These are phyloP conservation scores for Anhinga rufa DNA, from an alignment of 2,113 vertebrate species.

Conservation along the genomic window DNA sequence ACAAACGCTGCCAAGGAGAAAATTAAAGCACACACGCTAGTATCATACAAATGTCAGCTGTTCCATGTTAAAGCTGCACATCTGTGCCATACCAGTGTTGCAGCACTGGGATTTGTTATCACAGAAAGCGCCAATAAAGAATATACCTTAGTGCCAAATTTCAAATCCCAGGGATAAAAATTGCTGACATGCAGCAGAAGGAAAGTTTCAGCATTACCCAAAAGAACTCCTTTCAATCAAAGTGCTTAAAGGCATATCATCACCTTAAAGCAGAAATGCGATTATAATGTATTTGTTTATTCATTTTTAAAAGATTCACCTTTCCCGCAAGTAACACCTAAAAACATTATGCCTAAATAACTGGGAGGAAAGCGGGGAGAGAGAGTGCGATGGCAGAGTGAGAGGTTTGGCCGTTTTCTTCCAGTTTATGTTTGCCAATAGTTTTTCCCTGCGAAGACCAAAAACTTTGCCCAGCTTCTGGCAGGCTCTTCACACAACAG, in stretches of 20 bases:
- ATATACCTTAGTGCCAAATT: conserved; percentile 69
- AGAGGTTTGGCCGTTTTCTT: background rate
- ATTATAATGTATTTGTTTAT: background rate
- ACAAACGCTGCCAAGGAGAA: background rate
- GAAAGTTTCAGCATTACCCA: conserved; percentile 69
- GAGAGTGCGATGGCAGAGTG: background rate
- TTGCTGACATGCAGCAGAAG: conserved; percentile 54
- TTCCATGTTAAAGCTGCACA: conserved; percentile 46
- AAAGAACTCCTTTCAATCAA: conserved; percentile 60
- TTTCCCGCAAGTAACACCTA: background rate
- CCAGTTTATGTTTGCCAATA: background rate
- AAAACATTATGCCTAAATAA: background rate
- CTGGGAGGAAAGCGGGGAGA: background rate
- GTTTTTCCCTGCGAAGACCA: background rate
- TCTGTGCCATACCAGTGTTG: conserved; percentile 59
- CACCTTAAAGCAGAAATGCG: background rate
- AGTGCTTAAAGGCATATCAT: conserved; percentile 37
- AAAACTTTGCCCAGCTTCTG: background rate
- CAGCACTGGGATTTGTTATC: conserved; percentile 75
- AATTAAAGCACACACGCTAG: background rate
- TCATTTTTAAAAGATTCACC: background rate
- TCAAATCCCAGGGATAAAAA: conserved; percentile 68
- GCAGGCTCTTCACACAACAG: background rate
- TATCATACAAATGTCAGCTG: conserved; percentile 52
- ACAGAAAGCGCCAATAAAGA: conserved; percentile 69